Percentiles rank a stretch among this genome's conserved stretches.
Conservation (phyloP, 2,797 vertebrate species). For the Petrocephalus sullivani region DNA sequence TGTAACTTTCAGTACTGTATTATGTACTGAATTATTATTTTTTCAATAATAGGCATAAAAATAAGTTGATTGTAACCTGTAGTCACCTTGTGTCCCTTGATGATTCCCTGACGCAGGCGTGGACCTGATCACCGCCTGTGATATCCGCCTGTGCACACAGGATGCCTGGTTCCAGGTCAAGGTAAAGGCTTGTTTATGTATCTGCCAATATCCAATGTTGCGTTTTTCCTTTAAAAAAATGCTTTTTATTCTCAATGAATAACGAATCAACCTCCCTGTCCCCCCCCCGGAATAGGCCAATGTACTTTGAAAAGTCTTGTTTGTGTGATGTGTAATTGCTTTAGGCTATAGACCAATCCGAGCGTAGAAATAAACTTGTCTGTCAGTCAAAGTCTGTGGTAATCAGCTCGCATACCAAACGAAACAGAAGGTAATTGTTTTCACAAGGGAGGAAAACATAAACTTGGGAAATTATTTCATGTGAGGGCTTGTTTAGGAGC, state of each 20-base stretch:
- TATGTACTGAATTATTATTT: neutral
- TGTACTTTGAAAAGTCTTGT: neutral
- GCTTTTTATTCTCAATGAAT: neutral
- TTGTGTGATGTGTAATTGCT: neutral
- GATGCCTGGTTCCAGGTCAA: slow-evolving; percentile 87
- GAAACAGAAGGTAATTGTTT: slow-evolving; percentile 7
- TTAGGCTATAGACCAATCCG: neutral
- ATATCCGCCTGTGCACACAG: slow-evolving; percentile 79
- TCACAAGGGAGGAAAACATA: neutral
- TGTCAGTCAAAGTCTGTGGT: slow-evolving; percentile 1
- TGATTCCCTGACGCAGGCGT: slow-evolving; percentile 59
- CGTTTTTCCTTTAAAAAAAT: neutral
- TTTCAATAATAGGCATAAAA: too few relatives aligned
- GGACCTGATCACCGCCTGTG: slow-evolving; percentile 80
- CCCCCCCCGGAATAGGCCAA: neutral
- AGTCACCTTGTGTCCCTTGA: neutral
- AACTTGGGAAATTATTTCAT: neutral
- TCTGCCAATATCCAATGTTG: neutral
- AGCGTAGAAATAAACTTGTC: neutral
- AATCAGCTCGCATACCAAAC: neutral
- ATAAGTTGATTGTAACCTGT: neutral
- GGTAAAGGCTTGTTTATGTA: slow-evolving; percentile 44
- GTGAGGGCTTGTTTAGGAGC: neutral
- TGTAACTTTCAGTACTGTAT: neutral
- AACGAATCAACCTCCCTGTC: neutral